Conservation (phyloP, 1,140 invertebrate genomes). For the Wasmannia auropunctata region DNA sequence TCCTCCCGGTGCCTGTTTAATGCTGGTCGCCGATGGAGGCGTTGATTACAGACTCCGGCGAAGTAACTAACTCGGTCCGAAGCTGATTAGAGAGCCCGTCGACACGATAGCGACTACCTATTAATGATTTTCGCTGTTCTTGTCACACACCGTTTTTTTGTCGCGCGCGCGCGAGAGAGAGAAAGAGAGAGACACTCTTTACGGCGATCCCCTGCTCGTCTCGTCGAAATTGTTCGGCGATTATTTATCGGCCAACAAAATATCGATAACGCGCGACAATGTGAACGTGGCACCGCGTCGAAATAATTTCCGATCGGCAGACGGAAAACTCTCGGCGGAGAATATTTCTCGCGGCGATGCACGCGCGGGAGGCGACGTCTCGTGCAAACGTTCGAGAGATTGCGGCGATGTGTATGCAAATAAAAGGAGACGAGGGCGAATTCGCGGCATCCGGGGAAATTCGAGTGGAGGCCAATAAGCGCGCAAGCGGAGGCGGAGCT, state of each 20-base stretch:
- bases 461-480: constrained; percentile 51
- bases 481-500: background rate
- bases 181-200: background rate
- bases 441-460: constrained; percentile 39
- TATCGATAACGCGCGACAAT: background rate
- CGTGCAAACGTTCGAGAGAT: constrained; percentile 28
- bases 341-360: constrained; percentile 13
- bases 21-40: constrained; percentile 63
- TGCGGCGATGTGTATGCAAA: constrained; percentile 53
- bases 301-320: constrained; percentile 22
- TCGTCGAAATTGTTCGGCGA: background rate
- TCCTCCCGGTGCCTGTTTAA: constrained; percentile 50
- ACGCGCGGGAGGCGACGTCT: constrained; percentile 4
- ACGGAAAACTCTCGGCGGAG: background rate
- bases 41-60: constrained; percentile 75
- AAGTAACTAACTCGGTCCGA: constrained; percentile 72
- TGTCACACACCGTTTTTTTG: constrained; percentile 27
- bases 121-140: constrained; percentile 70
- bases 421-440: constrained; percentile 47
- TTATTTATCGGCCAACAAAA: constrained; percentile 32
- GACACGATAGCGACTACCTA: constrained; percentile 66
- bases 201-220: background rate
- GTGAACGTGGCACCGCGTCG: background rate
- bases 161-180: too few relatives aligned
- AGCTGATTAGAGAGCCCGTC: constrained; percentile 72